Percentiles rank a stretch among this genome's conserved stretches.
Conservation (phyloP, 2,797 vertebrate genomes). For the Siniperca scherzeri region DNA sequence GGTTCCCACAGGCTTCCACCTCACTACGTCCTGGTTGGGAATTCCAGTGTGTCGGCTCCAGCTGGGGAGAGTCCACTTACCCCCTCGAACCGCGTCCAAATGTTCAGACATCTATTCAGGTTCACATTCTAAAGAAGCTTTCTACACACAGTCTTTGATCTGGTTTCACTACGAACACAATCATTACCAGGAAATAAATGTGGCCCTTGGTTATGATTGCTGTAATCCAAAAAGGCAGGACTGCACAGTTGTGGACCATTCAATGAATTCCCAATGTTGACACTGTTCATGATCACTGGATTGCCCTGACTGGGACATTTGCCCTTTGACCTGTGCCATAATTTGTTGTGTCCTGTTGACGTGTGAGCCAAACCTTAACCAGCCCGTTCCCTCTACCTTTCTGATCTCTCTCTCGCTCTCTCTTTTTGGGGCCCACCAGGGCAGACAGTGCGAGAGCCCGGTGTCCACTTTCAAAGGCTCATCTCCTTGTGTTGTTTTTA, state of each 20-base stretch:
- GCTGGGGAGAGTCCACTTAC: constrained; percentile 50
- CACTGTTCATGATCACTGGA: constrained; percentile 29
- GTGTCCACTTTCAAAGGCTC: constrained; percentile 81
- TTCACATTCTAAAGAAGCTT: constrained; percentile 29
- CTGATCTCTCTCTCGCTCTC: constrained; percentile 36
- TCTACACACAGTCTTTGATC: neutral
- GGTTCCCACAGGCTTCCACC: constrained; percentile 62
- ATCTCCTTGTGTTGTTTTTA: constrained; percentile 69
- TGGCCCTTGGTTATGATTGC: neutral
- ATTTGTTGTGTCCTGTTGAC: constrained; percentile 69
- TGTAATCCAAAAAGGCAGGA: constrained; percentile 5
- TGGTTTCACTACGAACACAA: neutral
- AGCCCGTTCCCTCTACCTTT: constrained; percentile 43
- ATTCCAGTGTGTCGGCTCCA: constrained; percentile 64
- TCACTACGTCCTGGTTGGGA: constrained; percentile 46
- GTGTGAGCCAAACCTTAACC: constrained; percentile 54
- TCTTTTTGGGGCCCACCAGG: constrained; percentile 48
- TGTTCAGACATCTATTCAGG: constrained; percentile 25
- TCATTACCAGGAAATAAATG: neutral
- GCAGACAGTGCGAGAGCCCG: constrained; percentile 41
- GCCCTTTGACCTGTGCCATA: constrained; percentile 68
- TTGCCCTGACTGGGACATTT: constrained; percentile 71
- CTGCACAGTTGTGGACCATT: neutral
- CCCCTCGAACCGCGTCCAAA: constrained; percentile 23
- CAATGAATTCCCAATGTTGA: constrained; percentile 34